Percentiles rank a stretch among this genome's conserved stretches.
These are phyloP conservation scores for Leiothrix lutea DNA, from an alignment of 2,113 vertebrate species.

Conservation along the genomic window DNA sequence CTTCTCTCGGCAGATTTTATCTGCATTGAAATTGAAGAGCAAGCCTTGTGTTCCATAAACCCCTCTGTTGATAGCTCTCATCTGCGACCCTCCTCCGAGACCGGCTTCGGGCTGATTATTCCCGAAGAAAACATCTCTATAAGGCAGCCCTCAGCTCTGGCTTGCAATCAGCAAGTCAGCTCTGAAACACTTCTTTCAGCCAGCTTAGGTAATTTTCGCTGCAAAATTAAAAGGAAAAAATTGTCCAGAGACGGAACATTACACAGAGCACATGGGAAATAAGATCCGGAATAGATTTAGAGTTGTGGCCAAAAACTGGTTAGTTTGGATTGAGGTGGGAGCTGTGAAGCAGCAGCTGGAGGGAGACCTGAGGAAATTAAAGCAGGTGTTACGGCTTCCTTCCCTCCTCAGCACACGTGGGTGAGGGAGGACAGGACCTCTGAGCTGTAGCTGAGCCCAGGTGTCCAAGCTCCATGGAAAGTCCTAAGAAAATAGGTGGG, in stretches of 20 bases:
- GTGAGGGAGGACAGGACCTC: neutral
- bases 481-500: neutral
- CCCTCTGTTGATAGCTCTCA: constrained; percentile 1
- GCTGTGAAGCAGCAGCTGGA: neutral
- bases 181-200: neutral
- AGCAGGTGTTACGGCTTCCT: neutral
- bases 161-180: neutral
- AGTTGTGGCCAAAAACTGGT: neutral
- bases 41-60: neutral
- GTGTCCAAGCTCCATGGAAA: neutral
- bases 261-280: neutral
- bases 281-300: neutral
- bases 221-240: neutral
- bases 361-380: neutral
- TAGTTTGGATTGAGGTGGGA: neutral
- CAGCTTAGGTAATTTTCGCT: neutral
- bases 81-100: neutral
- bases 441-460: neutral
- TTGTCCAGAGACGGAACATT: neutral
- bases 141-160: neutral
- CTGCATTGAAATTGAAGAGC: constrained; percentile 34
- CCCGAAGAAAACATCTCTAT: neutral
- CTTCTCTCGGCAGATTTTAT: constrained; percentile 18
- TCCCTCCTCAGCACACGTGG: neutral
- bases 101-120: neutral